Conservation (phyloP, 2,113 vertebrate genomes). For the Hippocampus guttulatus region DNA sequence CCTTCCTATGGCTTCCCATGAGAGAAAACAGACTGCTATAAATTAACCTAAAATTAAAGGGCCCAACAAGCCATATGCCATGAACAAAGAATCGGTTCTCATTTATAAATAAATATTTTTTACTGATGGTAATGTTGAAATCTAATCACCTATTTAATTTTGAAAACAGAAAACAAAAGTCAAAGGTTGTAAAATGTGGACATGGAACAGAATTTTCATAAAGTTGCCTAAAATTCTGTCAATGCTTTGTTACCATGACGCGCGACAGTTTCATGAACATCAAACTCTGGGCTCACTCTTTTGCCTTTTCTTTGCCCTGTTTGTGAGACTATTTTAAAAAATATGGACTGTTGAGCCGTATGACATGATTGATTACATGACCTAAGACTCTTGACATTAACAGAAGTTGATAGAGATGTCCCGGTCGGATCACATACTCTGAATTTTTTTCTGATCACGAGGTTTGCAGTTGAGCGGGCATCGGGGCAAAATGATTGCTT, state of each 20-base stretch:
- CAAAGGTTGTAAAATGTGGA: background rate
- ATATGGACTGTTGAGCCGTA: background rate
- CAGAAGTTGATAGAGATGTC: background rate
- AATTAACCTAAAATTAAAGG: background rate
- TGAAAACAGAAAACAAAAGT: background rate
- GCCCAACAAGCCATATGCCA: background rate
- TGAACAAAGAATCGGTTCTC: background rate
- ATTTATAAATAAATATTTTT: background rate
- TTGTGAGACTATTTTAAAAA: background rate
- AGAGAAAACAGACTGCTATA: background rate
- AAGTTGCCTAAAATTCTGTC: background rate
- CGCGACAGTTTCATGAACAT: background rate
- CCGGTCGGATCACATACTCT: too few relatives aligned
- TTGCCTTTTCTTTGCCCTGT: background rate
- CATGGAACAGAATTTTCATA: background rate
- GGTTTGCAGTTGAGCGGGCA: too few relatives aligned
- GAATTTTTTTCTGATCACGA: too few relatives aligned
- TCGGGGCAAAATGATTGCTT: too few relatives aligned
- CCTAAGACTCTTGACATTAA: background rate
- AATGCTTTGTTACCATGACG: background rate
- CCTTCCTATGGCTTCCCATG: background rate
- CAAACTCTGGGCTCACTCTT: background rate
- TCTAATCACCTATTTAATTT: background rate
- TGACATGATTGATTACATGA: background rate
- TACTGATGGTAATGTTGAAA: background rate